Base-by-base conservation (phyloP, 2,797 vertebrate species). In the Apogon talboti region DNA sequence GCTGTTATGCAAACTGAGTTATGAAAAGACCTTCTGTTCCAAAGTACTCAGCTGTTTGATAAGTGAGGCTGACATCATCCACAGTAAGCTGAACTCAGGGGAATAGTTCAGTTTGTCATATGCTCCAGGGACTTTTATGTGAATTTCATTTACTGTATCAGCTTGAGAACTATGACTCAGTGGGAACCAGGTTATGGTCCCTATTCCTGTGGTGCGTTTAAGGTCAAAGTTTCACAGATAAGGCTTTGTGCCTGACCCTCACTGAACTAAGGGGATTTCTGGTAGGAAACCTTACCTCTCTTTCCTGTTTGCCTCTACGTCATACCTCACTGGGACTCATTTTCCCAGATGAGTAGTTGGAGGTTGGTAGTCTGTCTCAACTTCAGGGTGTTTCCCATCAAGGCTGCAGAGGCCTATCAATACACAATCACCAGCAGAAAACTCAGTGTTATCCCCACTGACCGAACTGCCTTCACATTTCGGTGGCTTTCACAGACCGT, bases 401-500 rank as follows among this genome's bases (percentile, higher is more conserved):
- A 56, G 69, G 57, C 60, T 24, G 7, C 59, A 61, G 15, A 55
- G 10, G 52, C 52, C 45, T 44, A 35, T 74, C 61, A 52, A 21
- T 46, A 24, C 59, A 58, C 60, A 69, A 62, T 86, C 75, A 84
- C 82, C 80, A 84, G 76, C 78, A 81, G 57, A 73, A 45, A 73
- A 63, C 47, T 62, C 50, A 35, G 40, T 30, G 52, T 75, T 48
- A 47, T 58, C 57, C 60, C 59, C 42, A 3, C 68, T 75, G 74
- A 78, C 66, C 61, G 76, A 71, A 79, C 80, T 77, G 85, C 79
- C 77, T 71, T 83, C 66, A 74, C 55, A 21, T 83, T 65, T 67
- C 15, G 4, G 35, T 47, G 57, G 46, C 63, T 71, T 70, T 76
- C 48, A 45, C 66, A 49, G 44, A 45, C 7, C 4, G 44, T 41